Conservation (phyloP, 2,113 vertebrate genomes). For the Alouatta palliata region DNA sequence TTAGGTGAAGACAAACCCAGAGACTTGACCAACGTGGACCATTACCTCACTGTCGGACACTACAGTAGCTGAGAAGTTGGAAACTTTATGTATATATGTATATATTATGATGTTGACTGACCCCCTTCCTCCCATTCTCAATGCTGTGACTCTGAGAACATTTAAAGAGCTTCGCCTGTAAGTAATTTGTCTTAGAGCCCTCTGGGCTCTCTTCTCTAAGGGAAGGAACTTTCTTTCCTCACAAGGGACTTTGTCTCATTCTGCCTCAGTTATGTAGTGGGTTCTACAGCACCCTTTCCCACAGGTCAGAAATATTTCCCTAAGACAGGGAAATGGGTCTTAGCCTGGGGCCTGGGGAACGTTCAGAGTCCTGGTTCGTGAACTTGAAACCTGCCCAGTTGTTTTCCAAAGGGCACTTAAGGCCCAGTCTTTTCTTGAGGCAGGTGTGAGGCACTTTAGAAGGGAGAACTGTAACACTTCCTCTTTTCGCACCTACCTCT, state of each 20-base stretch:
- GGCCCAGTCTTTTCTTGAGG: constrained; percentile 33
- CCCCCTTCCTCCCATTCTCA: constrained; percentile 23
- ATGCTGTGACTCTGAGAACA: constrained; percentile 47
- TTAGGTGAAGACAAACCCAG: constrained; percentile 59
- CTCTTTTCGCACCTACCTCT: constrained; percentile 52
- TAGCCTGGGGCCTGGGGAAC: neutral
- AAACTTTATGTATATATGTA: constrained; percentile 52
- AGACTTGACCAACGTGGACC: constrained; percentile 77
- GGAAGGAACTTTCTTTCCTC: constrained; percentile 39
- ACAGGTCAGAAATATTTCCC: constrained; percentile 38
- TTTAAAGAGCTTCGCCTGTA: constrained; percentile 47
- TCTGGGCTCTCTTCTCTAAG: constrained; percentile 33
- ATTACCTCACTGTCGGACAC: constrained; percentile 84
- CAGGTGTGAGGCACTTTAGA: neutral
- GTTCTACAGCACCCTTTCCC: neutral
- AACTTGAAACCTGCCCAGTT: constrained; percentile 21
- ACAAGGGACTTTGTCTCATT: constrained; percentile 53
- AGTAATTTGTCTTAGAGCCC: constrained; percentile 47
- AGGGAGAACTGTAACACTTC: constrained; percentile 24
- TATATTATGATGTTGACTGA: neutral
- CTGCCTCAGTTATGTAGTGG: constrained; percentile 62
- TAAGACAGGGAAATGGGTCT: neutral
- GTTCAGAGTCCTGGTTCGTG: neutral
- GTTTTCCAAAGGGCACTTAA: constrained; percentile 25
- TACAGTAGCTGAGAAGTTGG: constrained; percentile 77